Evolutionary conservation across 2,113 vertebrate genomes (phyloP), one percentile per base, ranked within the genome.

Genomic region (Poeciliopsis turrubarensis): DNA sequence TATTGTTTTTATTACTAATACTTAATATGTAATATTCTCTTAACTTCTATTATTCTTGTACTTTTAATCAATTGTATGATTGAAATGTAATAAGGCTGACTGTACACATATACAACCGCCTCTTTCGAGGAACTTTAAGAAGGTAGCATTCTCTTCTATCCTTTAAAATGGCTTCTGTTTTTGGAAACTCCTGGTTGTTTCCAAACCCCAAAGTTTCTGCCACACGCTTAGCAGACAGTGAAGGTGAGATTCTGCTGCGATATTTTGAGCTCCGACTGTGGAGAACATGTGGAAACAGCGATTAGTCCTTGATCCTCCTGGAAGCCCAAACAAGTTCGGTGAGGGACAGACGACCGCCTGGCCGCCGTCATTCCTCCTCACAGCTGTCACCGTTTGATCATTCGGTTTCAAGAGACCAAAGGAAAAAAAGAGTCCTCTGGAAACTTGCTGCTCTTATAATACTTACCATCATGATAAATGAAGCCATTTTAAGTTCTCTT

Each of bases 321-420:
- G 30, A 61, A 63, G 62, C 68, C 47, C 0, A 15, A 54, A 19
- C 27, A 37, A 26, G 25, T 68, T 57, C 17, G 5, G 29, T 15
- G 37, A 39, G 62, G 51, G 10, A 51, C 60, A 51, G 34, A 67
- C 26, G n/a, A 9, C 17, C 10, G 62, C 17, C 29, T 41, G 66
- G 60, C 57, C 13, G 9, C 14, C 11, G 1, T 1, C 7, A 11
- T 64, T 0, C n/a, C 9, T n/a, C 22, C 19, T 25, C 22, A 68
- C 74, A 72, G 73, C 78, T 80, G 61, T 78, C 68, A 73, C 6
- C 62, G 11, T 26, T 70, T 57, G 25, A 72, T 70, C 67, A 61
- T 39, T 64, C 41, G 19, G 4, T 60, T 37, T 31, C 26, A 22
- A 64, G 34, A 66, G 39, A 62, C n/a, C 60, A 41, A 47, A 17